These are phyloP conservation scores for Pachyuromys duprasi DNA, from an alignment of 2,797 vertebrate species.

Conservation along the genomic window DNA sequence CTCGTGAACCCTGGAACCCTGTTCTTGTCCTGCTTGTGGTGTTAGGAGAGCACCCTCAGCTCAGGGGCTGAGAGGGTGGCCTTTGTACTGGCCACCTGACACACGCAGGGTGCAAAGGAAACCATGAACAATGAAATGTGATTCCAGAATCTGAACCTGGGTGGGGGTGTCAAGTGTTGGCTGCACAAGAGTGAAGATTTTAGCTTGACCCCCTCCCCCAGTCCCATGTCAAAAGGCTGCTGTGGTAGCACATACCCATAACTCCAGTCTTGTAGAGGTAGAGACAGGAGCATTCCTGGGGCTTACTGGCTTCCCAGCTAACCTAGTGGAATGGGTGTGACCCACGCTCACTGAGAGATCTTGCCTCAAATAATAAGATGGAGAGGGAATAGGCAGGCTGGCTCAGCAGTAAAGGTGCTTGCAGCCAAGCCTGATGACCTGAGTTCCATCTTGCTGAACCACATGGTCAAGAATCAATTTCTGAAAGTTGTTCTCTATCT, in stretches of 20 bases:
- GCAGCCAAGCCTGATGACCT: background rate
- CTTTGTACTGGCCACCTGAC: fast-evolving
- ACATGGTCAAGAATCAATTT: background rate
- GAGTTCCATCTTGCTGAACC: background rate
- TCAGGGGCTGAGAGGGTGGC: fast-evolving
- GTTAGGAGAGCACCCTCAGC: fast-evolving
- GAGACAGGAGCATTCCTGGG: too few relatives aligned
- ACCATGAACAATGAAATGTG: background rate
- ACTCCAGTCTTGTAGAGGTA: background rate
- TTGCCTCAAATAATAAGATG: background rate
- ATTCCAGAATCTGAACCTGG: background rate
- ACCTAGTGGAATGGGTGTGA: background rate
- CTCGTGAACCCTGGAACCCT: fast-evolving
- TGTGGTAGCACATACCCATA: too few relatives aligned
- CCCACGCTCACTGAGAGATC: background rate
- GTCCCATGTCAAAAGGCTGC: background rate
- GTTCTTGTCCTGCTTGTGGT: too few relatives aligned
- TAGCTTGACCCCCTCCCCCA: background rate
- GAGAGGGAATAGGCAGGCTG: background rate
- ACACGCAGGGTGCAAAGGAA: fast-evolving
- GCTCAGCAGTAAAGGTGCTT: background rate
- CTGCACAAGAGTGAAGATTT: background rate
- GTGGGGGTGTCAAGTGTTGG: background rate
- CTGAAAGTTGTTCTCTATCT: background rate
- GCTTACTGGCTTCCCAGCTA: background rate